Conservation (phyloP, 2,113 vertebrate genomes). For the Colistium nudipinnis region DNA sequence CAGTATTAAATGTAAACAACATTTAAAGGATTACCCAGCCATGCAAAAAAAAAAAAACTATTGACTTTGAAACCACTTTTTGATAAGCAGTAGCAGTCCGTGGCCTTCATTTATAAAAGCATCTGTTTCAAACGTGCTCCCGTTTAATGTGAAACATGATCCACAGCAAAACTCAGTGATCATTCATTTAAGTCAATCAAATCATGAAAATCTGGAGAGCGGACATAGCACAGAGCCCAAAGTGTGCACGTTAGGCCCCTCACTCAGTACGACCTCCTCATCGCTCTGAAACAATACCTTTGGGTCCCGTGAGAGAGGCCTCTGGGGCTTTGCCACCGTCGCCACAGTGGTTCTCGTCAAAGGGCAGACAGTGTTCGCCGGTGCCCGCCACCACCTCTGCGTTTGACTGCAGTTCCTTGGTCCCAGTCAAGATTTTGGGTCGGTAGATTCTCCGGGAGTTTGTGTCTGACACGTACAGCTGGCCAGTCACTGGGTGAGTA, state of each 20-base stretch:
- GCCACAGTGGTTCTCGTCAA: slow-evolving; percentile 95
- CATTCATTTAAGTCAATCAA: not conserved
- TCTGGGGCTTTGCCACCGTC: slow-evolving; percentile 95
- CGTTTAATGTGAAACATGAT: slow-evolving; percentile 19
- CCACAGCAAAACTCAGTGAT: slow-evolving; percentile 16
- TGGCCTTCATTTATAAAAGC: slow-evolving; percentile 14
- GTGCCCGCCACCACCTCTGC: slow-evolving; percentile 93
- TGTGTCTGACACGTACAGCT: slow-evolving; percentile 95
- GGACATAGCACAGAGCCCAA: slow-evolving; percentile 24
- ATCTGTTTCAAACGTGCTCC: not conserved
- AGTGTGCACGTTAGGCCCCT: slow-evolving; percentile 21
- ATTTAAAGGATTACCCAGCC: slow-evolving; percentile 5
- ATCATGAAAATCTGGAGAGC: slow-evolving; percentile 26
- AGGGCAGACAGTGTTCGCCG: slow-evolving; percentile 95
- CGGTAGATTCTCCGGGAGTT: slow-evolving; percentile 95
- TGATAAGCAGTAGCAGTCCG: not conserved
- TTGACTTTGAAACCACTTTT: not conserved
- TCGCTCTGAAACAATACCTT: slow-evolving; percentile 84
- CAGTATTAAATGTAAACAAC: slow-evolving; percentile 4
- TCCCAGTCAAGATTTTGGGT: slow-evolving; percentile 85
- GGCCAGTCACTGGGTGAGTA: slow-evolving; percentile 91
- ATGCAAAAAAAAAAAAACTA: not conserved
- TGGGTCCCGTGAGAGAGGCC: slow-evolving; percentile 95
- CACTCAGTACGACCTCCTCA: slow-evolving; percentile 30
- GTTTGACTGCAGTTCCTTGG: slow-evolving; percentile 91